A percentile compares a stretch with the other conserved stretches of the same genome.
phyloP scores from a whole-genome alignment of 2,797 vertebrate genomes.

The Anabas testudineus region DNA sequence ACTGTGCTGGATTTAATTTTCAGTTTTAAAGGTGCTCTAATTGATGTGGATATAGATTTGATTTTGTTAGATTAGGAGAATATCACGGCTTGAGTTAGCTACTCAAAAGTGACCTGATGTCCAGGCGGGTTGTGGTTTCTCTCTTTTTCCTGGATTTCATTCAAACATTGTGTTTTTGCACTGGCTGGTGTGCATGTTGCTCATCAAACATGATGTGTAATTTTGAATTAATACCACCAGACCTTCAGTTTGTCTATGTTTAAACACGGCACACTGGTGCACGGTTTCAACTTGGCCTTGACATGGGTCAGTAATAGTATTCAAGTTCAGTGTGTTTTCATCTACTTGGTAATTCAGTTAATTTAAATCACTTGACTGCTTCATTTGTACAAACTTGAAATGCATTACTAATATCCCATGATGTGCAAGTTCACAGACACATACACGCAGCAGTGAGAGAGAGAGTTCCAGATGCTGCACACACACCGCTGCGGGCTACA shows the following conservation, averaged over 20 bases:
- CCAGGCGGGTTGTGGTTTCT: too few relatives aligned
- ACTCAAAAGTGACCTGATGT: too few relatives aligned
- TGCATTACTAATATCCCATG: background rate
- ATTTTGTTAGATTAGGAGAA: too few relatives aligned
- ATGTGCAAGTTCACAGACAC: background rate
- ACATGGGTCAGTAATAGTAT: slow-evolving; percentile 6
- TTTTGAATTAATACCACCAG: slow-evolving; percentile 7
- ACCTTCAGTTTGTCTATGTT: background rate
- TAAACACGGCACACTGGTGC: slow-evolving; percentile 1
- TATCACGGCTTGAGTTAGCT: too few relatives aligned
- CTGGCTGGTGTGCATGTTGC: slow-evolving; percentile 12
- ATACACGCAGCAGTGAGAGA: background rate
- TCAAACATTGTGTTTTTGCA: background rate
- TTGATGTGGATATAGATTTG: too few relatives aligned
- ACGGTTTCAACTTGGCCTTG: slow-evolving; percentile 25
- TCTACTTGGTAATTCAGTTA: slow-evolving; percentile 19
- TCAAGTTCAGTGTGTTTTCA: background rate
- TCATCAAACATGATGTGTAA: background rate
- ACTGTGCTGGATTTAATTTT: too few relatives aligned
- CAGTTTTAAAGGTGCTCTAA: too few relatives aligned
- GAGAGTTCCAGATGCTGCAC: slow-evolving; percentile 24
- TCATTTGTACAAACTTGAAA: slow-evolving; percentile 22
- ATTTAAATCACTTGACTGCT: slow-evolving; percentile 9
- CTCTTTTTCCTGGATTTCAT: background rate
- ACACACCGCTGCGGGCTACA: slow-evolving; percentile 2